Evolutionary conservation across 2,797 vertebrate genomes (phyloP), one percentile per base, ranked within the genome.

Genomic region (Mormyrops boulengeri): DNA sequence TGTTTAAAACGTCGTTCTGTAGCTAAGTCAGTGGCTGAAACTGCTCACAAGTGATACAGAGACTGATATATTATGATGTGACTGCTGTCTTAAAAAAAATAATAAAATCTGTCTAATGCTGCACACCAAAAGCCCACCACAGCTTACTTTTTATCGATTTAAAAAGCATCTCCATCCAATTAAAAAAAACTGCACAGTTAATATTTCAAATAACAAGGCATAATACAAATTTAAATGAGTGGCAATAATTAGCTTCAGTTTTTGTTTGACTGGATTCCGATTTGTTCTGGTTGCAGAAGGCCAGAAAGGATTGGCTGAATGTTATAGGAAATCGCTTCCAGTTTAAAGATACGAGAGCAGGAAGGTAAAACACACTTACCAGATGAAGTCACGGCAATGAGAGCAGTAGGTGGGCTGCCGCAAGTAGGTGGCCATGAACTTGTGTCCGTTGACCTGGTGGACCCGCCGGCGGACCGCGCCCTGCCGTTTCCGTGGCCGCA

Each of bases 401-500:
- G 98, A 99, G 93, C 98, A 99, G 85, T 99, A 99, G 0, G 98
- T 99, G 92, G 98, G 98, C 89, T 99, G 98, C 89, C 97, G 97
- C 94, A 99, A 96, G 91, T 98, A 99, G 85, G 98, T 99, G 93
- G 98, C 98, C 98, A 99, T 99, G 91, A 99, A 99, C 95, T 99
- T 99, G 96, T 99, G 98, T 22, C 98, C 98, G 0, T 98, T 99
- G 92, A 99, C 98, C 94, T 99, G 98, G 90, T 99, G 98, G 47
- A 99, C 98, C 93, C 98, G 94, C 88, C 98, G 96, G 0, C 98
- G 96, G 91, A 99, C 98, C 0, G 98, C 98, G 0, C 98, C 98
- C 92, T 99, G 98, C 0, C 98, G 95, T 91, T 98, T 99, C 92
- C 98, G 95, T 49, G 98, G 98, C 69, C 97, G 97, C 96, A 98